phyloP scores from a whole-genome alignment of 2,113 vertebrate genomes.

The Gymnarchus niloticus region DNA sequence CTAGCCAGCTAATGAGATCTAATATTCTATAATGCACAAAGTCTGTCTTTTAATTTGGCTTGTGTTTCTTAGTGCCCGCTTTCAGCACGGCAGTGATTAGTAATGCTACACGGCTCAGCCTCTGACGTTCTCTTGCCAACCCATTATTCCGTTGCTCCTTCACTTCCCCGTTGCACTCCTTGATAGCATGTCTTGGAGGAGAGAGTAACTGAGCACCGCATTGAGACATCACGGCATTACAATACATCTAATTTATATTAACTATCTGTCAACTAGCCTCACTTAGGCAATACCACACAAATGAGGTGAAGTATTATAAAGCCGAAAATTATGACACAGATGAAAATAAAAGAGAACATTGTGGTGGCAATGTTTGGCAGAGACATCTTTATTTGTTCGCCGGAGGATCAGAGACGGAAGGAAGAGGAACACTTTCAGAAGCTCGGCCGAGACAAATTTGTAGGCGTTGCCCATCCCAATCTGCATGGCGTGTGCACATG shows the following conservation, averaged over 20 bases:
- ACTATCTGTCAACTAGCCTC: not conserved
- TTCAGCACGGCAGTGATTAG: not conserved
- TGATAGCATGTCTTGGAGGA: not conserved
- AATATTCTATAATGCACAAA: conserved; percentile 3
- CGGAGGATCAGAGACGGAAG: not conserved
- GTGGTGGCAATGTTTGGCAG: too few species aligned
- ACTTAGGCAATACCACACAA: not conserved
- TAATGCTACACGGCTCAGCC: conserved; percentile 15
- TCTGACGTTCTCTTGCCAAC: not conserved
- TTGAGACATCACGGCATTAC: not conserved
- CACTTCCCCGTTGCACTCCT: not conserved
- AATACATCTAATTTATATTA: conserved; percentile 16
- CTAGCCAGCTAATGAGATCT: not conserved
- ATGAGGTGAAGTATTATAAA: not conserved
- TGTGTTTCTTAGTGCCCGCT: not conserved
- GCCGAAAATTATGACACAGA: not conserved
- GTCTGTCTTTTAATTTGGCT: conserved; percentile 4
- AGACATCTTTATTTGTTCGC: not conserved
- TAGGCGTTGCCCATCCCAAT: not conserved
- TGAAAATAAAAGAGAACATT: not conserved
- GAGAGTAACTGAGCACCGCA: not conserved
- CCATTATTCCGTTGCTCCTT: not conserved
- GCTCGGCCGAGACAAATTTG: not conserved
- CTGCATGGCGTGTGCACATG: not conserved
- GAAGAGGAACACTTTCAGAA: not conserved